phyloP scores from a whole-genome alignment of 2,797 vertebrate species.

The Gymnothorax javanicus region DNA sequence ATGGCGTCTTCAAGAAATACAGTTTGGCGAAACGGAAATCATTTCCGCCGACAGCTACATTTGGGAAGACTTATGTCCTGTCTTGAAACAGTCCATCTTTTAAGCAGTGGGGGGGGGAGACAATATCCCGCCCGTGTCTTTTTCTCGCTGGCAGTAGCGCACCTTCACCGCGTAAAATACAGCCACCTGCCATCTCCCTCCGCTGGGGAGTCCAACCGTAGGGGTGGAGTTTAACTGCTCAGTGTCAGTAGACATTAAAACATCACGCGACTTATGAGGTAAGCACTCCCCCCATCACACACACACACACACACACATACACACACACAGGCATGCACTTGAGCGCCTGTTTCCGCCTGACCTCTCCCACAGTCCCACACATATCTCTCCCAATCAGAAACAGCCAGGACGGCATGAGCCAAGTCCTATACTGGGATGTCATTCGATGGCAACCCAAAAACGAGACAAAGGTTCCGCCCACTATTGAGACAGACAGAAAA shows the following conservation, averaged over 20 bases:
- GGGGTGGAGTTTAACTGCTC: neutral
- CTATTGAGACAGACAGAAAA: too few relatives aligned
- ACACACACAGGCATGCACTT: neutral
- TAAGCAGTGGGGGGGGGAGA: constrained; percentile 22
- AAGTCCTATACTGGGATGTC: too few relatives aligned
- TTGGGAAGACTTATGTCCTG: constrained; percentile 33
- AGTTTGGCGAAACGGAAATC: constrained; percentile 39
- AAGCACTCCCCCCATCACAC: neutral
- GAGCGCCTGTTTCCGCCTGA: neutral
- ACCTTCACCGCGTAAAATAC: neutral
- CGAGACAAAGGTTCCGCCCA: too few relatives aligned
- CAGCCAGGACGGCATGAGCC: neutral
- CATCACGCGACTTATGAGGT: neutral
- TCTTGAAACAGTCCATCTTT: constrained; percentile 27
- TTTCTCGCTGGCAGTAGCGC: neutral
- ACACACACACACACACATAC: neutral
- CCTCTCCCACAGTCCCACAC: neutral
- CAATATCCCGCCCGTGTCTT: neutral
- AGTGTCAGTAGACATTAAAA: neutral
- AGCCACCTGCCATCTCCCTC: neutral
- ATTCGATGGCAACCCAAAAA: too few relatives aligned
- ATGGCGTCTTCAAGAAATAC: constrained; percentile 34
- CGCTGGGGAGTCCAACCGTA: neutral
- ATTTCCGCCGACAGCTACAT: constrained; percentile 35
- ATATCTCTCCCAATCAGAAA: neutral